A percentile compares a stretch with the other conserved stretches of the same genome.
These are phyloP conservation scores for Endotricha flammealis DNA, from an alignment of 2,888 invertebrate genomes.

Conservation along the genomic window DNA sequence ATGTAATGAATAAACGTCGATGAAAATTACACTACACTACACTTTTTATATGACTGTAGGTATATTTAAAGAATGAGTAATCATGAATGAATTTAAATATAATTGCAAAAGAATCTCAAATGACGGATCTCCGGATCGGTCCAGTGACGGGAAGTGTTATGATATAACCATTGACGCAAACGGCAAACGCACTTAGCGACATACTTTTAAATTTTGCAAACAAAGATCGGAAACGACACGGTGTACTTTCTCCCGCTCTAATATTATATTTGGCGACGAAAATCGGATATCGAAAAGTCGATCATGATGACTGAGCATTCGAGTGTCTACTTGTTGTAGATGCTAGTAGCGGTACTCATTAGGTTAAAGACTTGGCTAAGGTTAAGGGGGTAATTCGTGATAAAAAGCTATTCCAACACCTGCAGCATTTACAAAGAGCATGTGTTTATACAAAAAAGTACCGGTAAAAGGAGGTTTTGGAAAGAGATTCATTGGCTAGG, in stretches of 20 bases:
- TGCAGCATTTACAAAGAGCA: too few species aligned
- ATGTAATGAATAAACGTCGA: too few species aligned
- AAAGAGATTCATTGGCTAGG: too few species aligned
- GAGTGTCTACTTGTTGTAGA: neutral
- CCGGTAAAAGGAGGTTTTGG: too few species aligned
- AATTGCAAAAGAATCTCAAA: slow-evolving; percentile 31
- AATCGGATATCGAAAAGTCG: slow-evolving; percentile 4
- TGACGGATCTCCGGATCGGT: slow-evolving; percentile 39
- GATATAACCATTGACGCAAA: slow-evolving; percentile 54
- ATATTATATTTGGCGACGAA: slow-evolving; percentile 9
- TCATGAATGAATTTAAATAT: slow-evolving; percentile 26
- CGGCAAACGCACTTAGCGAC: slow-evolving; percentile 40
- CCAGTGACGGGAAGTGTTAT: slow-evolving; percentile 25
- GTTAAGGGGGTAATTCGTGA: too few species aligned
- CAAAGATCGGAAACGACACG: slow-evolving; percentile 28
- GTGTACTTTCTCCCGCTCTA: slow-evolving; percentile 17
- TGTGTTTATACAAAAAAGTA: too few species aligned
- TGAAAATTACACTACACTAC: too few species aligned
- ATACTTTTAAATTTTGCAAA: slow-evolving; percentile 47
- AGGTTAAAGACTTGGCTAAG: too few species aligned
- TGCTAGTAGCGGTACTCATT: neutral
- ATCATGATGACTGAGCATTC: neutral
- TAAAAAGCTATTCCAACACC: too few species aligned
- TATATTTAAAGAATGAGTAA: too few species aligned
- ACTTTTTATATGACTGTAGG: too few species aligned